phyloP scores from a whole-genome alignment of 2,888 invertebrate genomes.

The Lumbricus terrestris region DNA sequence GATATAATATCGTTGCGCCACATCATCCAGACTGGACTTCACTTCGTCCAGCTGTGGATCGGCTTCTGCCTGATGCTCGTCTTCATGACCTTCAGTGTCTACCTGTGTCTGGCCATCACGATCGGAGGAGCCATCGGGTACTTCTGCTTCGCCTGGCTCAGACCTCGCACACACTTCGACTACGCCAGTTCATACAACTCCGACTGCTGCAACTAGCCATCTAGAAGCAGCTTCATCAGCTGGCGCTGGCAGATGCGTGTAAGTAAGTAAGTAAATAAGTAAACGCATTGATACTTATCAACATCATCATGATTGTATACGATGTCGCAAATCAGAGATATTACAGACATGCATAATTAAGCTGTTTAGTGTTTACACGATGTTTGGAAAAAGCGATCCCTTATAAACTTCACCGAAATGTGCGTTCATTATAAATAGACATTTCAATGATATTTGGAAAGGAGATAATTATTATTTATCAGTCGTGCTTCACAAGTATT shows the following conservation, averaged over 20 bases:
- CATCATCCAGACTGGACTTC: conserved; percentile 24
- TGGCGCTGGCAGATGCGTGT: not conserved
- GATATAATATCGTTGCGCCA: conserved; percentile 16
- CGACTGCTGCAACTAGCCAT: not conserved
- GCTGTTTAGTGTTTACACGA: too few species aligned
- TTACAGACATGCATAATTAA: not conserved
- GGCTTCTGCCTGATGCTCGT: conserved; percentile 23
- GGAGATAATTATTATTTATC: too few species aligned
- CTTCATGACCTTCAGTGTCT: conserved; percentile 28
- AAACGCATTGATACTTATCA: not conserved
- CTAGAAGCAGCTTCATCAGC: not conserved
- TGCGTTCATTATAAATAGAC: too few species aligned
- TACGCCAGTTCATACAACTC: not conserved
- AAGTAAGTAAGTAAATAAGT: not conserved
- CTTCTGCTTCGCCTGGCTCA: conserved; percentile 19
- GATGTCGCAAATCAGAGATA: not conserved
- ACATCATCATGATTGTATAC: not conserved
- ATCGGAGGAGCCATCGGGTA: conserved; percentile 25
- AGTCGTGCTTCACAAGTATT: too few species aligned
- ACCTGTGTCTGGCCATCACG: conserved; percentile 27
- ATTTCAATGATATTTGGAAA: too few species aligned
- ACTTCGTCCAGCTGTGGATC: conserved; percentile 24
- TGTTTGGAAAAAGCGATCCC: too few species aligned
- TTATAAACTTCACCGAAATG: too few species aligned
- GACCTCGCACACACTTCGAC: not conserved